Evolutionary conservation across 2,797 vertebrate species (phyloP).

Genomic region (Takifugu ocellatus): DNA sequence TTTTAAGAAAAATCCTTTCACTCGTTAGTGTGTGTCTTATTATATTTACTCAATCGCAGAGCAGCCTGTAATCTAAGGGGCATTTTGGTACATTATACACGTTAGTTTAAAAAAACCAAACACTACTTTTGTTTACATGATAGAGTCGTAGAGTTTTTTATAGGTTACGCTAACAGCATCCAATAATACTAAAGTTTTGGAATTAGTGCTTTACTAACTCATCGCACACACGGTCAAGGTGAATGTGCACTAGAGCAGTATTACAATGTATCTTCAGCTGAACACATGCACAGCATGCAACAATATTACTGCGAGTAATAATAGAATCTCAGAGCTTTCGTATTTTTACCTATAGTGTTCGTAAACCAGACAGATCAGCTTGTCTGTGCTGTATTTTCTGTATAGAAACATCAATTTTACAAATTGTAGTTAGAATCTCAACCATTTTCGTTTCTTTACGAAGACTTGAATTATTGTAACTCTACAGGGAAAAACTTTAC

Average conservation of each 20-base stretch:
- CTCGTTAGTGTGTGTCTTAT: background rate
- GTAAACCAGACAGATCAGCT: slow-evolving; percentile 38
- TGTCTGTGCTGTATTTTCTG: slow-evolving; percentile 18
- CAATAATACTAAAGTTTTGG: slow-evolving; percentile 1
- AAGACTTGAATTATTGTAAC: slow-evolving; percentile 25
- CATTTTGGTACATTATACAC: slow-evolving; percentile 15
- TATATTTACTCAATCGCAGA: slow-evolving; percentile 3
- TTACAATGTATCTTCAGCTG: slow-evolving; percentile 52
- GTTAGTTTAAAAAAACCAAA: background rate
- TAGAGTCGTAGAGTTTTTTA: background rate
- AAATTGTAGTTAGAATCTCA: background rate
- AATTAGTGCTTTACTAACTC: slow-evolving; percentile 20
- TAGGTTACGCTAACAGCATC: background rate
- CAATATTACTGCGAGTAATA: background rate
- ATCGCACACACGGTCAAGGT: slow-evolving; percentile 31
- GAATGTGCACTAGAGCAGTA: slow-evolving; percentile 54
- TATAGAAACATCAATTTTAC: slow-evolving; percentile 3
- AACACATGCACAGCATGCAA: slow-evolving; percentile 30
- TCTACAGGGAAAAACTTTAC: slow-evolving; percentile 32
- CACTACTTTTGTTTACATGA: background rate
- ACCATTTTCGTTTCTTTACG: slow-evolving; percentile 12
- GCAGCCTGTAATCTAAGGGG: slow-evolving; percentile 12
- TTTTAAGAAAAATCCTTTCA: slow-evolving; percentile 19
- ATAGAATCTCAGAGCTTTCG: slow-evolving; percentile 37
- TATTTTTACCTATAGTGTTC: slow-evolving; percentile 28